phyloP scores from a whole-genome alignment of 2,888 invertebrate species.

The Leuctra nigra region DNA sequence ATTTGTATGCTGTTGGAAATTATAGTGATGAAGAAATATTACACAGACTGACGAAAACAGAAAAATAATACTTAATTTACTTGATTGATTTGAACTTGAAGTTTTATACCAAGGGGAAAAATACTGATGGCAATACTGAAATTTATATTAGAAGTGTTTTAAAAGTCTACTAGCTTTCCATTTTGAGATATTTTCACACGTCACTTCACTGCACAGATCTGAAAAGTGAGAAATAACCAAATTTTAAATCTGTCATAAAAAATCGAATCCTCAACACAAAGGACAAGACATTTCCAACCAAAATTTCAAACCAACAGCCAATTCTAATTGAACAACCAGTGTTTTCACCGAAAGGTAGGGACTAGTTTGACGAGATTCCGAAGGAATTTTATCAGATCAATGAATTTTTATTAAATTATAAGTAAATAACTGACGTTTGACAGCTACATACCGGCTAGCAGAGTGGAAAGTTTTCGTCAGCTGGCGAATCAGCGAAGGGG shows the following conservation, averaged over 20 bases:
- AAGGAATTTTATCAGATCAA: background rate
- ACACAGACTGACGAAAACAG: background rate
- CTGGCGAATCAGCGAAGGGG: too few relatives aligned
- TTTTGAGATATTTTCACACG: background rate
- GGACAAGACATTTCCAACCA: background rate
- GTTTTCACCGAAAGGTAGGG: too few relatives aligned
- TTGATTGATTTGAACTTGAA: constrained; percentile 11
- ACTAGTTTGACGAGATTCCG: too few relatives aligned
- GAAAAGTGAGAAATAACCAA: background rate
- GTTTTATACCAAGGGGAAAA: background rate
- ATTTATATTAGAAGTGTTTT: background rate
- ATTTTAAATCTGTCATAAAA: background rate
- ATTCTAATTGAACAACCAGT: too few relatives aligned
- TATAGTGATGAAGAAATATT: background rate
- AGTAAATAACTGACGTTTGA: constrained; percentile 4
- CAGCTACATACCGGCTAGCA: constrained; percentile 24
- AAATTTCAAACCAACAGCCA: too few relatives aligned
- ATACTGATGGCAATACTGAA: constrained; percentile 3
- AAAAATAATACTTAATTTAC: background rate
- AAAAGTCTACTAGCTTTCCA: background rate
- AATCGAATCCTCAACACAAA: background rate
- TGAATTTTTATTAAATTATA: background rate
- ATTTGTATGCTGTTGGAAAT: background rate
- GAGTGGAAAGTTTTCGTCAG: constrained; percentile 16
- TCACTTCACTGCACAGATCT: background rate